phyloP scores from a whole-genome alignment of 2,113 vertebrate species.

The Indicator indicator region DNA sequence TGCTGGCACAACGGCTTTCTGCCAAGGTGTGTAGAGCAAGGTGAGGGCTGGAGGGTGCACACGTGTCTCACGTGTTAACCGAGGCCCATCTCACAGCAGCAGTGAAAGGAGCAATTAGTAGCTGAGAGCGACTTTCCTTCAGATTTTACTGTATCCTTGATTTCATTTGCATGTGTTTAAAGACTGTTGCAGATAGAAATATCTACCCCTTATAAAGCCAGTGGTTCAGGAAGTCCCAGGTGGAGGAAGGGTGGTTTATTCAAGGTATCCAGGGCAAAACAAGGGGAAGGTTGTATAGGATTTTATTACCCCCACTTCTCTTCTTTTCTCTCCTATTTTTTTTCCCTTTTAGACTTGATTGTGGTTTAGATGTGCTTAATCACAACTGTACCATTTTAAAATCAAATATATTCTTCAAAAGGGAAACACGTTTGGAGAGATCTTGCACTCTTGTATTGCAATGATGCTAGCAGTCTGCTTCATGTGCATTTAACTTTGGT shows the following conservation, averaged over 20 bases:
- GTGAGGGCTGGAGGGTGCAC: constrained; percentile 23
- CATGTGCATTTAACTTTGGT: constrained; percentile 69
- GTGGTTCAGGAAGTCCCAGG: not conserved
- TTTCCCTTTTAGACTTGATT: not conserved
- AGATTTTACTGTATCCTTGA: not conserved
- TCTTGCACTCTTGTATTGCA: not conserved
- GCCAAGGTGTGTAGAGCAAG: not conserved
- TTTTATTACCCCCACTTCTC: not conserved
- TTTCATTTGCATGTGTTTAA: constrained; percentile 56
- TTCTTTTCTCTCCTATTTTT: not conserved
- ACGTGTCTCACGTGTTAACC: not conserved
- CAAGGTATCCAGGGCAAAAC: not conserved
- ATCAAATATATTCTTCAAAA: not conserved
- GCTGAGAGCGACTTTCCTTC: constrained; percentile 8
- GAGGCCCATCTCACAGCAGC: not conserved
- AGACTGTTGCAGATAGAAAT: not conserved
- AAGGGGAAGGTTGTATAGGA: not conserved
- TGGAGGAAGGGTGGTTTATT: not conserved
- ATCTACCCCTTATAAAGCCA: not conserved
- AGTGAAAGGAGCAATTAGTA: constrained; percentile 11
- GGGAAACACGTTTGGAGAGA: not conserved
- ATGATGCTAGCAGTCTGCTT: constrained; percentile 49
- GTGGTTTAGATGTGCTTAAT: not conserved
- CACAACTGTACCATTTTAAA: not conserved
- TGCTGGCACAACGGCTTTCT: constrained; percentile 9